Conservation (phyloP, 2,113 vertebrate genomes). For the Phainopepla nitens region DNA sequence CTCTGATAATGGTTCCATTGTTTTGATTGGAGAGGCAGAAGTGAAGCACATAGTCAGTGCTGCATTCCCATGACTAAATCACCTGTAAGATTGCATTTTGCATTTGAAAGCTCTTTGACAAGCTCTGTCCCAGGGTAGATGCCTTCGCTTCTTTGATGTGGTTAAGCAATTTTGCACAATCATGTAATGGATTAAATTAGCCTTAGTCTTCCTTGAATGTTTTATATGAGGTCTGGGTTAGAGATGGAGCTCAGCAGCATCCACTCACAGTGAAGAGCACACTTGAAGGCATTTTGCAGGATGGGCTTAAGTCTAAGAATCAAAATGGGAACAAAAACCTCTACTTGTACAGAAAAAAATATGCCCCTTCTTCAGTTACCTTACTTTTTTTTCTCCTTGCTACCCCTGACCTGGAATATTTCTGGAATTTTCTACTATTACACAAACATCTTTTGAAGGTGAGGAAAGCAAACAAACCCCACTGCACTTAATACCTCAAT, state of each 20-base stretch:
- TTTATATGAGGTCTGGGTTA: neutral
- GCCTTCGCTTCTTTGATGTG: conserved; percentile 65
- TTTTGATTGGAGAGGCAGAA: conserved; percentile 76
- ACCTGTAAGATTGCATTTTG: conserved; percentile 76
- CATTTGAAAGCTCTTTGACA: conserved; percentile 76
- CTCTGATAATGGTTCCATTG: conserved; percentile 79
- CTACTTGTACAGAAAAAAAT: neutral
- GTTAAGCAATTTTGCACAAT: conserved; percentile 70
- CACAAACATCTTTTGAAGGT: neutral
- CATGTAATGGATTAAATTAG: conserved; percentile 70
- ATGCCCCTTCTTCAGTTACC: neutral
- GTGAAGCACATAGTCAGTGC: conserved; percentile 68
- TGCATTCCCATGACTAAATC: conserved; percentile 65
- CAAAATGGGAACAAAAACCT: neutral
- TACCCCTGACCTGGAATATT: neutral
- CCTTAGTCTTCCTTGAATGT: conserved; percentile 43
- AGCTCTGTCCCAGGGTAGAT: conserved; percentile 48
- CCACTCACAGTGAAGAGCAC: neutral
- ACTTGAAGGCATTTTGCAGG: neutral
- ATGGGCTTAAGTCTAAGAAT: neutral
- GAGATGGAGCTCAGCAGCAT: neutral
- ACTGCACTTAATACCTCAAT: neutral
- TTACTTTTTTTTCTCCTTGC: neutral
- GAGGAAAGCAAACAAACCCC: neutral
- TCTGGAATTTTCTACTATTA: neutral